phyloP scores from a whole-genome alignment of 1,140 invertebrate species.

The Drosophila equinoxialis region DNA sequence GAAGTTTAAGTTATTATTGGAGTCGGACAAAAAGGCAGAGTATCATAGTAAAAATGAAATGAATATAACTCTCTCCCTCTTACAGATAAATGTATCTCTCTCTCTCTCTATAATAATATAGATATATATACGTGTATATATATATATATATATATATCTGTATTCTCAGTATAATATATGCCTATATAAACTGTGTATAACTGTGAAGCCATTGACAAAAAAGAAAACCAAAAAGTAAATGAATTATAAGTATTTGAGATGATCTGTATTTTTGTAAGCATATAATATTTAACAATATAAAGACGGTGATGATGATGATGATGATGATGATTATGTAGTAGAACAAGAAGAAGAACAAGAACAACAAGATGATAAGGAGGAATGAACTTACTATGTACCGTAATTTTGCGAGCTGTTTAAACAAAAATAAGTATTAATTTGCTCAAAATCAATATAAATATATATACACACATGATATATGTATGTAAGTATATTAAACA shows the following conservation, averaged over 20 bases:
- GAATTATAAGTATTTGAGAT: conserved; percentile 65
- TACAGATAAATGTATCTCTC: neutral
- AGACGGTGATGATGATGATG: neutral
- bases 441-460: conserved; percentile 52
- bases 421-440: conserved; percentile 58
- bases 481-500: conserved; percentile 34
- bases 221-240: neutral
- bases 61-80: neutral
- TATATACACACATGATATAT: conserved; percentile 29
- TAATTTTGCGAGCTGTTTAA: conserved; percentile 45
- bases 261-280: conserved; percentile 80
- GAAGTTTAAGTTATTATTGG: neutral
- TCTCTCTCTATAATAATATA: conserved; percentile 2
- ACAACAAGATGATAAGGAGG: neutral
- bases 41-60: neutral
- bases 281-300: conserved; percentile 66
- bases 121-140: neutral
- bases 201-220: conserved; percentile 69
- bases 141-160: conserved; percentile 34
- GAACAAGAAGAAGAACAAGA: conserved; percentile 7
- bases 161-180: conserved; percentile 22
- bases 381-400: conserved; percentile 45
- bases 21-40: neutral
- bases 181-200: conserved; percentile 61
- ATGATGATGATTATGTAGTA: neutral